Percentiles rank a stretch among this genome's conserved stretches.
phyloP scores from a whole-genome alignment of 2,797 vertebrate genomes.

The Ataeniobius toweri region DNA sequence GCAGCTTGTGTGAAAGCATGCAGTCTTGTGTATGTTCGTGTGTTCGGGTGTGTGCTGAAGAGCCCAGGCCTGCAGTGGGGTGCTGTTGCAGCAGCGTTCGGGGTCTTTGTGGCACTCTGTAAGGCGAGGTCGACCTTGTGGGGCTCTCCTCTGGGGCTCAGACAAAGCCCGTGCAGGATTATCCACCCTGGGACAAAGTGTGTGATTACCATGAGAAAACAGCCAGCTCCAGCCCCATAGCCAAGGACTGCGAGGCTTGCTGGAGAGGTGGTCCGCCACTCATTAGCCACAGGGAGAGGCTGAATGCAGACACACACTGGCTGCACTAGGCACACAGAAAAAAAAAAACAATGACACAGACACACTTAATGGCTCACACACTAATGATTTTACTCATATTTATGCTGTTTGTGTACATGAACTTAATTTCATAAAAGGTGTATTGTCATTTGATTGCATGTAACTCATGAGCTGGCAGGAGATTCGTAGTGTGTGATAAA shows the following conservation, averaged over 20 bases:
- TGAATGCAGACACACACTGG: constrained; percentile 73
- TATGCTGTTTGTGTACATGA: constrained; percentile 22
- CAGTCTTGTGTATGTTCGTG: constrained; percentile 60
- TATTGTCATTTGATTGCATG: neutral
- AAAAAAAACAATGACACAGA: constrained; percentile 59
- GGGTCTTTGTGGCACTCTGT: constrained; percentile 80
- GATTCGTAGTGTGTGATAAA: neutral
- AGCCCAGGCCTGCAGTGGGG: constrained; percentile 74
- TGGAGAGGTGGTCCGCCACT: constrained; percentile 81
- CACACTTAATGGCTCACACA: constrained; percentile 51
- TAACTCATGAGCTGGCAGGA: neutral
- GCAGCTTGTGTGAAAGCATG: constrained; percentile 66
- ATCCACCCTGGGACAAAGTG: constrained; percentile 85
- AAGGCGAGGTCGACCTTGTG: constrained; percentile 81
- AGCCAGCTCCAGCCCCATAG: constrained; percentile 73
- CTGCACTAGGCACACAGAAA: constrained; percentile 40
- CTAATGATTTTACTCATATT: constrained; percentile 56
- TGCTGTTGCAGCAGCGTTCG: constrained; percentile 74
- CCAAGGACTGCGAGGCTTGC: constrained; percentile 75
- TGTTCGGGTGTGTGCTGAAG: constrained; percentile 68
- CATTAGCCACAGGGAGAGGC: constrained; percentile 79
- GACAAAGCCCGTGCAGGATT: constrained; percentile 84
- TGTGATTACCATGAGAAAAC: constrained; percentile 86
- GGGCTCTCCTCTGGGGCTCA: constrained; percentile 79
- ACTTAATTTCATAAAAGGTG: neutral